A percentile compares a stretch with the other conserved stretches of the same genome.
phyloP scores from a whole-genome alignment of 2,113 vertebrate genomes.

The Coreoperca whiteheadi region DNA sequence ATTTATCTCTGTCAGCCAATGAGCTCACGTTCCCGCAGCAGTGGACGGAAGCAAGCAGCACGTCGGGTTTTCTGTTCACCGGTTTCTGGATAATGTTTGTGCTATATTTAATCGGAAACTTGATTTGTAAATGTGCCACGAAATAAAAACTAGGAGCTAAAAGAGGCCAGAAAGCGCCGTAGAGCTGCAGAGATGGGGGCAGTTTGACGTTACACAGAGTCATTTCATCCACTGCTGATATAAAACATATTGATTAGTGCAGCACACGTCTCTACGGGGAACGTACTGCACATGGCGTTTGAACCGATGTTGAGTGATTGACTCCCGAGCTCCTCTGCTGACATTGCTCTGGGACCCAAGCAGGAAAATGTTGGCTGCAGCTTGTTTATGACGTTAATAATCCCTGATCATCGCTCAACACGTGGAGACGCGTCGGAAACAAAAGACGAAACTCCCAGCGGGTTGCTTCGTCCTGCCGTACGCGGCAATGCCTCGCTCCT shows the following conservation, averaged over 20 bases:
- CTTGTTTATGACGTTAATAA: constrained; percentile 39
- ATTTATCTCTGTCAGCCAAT: no score
- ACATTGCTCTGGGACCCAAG: constrained; percentile 24
- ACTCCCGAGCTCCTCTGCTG: not conserved
- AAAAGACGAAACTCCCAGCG: not conserved
- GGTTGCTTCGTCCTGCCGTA: not conserved
- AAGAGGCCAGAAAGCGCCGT: no score
- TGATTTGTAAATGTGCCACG: no score
- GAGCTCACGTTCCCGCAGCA: no score
- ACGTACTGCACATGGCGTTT: not conserved
- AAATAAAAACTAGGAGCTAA: not conserved
- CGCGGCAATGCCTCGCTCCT: not conserved
- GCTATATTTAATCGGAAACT: no score
- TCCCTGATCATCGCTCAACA: not conserved
- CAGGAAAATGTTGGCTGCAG: constrained; percentile 4
- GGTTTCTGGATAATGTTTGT: no score
- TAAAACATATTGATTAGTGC: not conserved
- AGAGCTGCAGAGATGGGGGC: no score
- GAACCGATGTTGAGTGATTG: not conserved
- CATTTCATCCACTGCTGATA: not conserved
- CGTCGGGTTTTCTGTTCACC: no score
- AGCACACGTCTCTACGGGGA: not conserved
- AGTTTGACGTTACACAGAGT: not conserved
- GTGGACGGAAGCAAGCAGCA: no score
- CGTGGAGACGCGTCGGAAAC: constrained; percentile 13